Percentiles rank a stretch among this genome's conserved stretches.
phyloP scores from a whole-genome alignment of 2,797 vertebrate genomes.

The Catamblyrhynchus diadema region DNA sequence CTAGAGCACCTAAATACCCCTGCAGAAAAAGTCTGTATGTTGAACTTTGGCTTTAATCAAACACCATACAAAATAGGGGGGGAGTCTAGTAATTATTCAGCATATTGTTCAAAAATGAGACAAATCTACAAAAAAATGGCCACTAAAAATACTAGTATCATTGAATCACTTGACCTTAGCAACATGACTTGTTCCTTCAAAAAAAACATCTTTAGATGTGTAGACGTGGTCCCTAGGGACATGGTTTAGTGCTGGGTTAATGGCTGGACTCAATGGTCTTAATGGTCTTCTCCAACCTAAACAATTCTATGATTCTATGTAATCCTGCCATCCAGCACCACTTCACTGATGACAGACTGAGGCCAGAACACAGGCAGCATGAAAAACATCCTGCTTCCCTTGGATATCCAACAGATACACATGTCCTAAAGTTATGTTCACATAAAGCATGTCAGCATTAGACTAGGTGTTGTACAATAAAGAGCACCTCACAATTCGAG shows the following conservation, averaged over 20 bases:
- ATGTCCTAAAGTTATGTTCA: neutral
- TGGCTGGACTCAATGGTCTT: neutral
- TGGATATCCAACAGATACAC: neutral
- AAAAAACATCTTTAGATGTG: neutral
- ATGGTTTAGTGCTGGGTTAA: neutral
- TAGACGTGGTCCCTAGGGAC: neutral
- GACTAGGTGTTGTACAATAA: neutral
- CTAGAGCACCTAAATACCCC: neutral
- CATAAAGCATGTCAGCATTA: neutral
- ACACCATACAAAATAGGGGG: accelerated
- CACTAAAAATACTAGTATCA: neutral
- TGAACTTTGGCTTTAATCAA: neutral
- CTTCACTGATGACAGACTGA: neutral
- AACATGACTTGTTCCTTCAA: neutral
- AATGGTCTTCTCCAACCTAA: neutral
- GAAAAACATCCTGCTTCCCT: neutral
- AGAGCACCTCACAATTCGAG: neutral
- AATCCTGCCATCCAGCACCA: neutral
- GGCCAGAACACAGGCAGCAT: neutral
- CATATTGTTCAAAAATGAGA: neutral
- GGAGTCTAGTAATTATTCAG: neutral
- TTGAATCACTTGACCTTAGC: neutral
- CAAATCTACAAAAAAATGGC: neutral
- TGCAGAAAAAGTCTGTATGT: neutral
- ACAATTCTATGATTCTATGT: neutral